Evolutionary conservation across 2,797 vertebrate genomes (phyloP), one percentile per base, ranked within the genome.

Genomic region (Pangasius mekongensis): DNA sequence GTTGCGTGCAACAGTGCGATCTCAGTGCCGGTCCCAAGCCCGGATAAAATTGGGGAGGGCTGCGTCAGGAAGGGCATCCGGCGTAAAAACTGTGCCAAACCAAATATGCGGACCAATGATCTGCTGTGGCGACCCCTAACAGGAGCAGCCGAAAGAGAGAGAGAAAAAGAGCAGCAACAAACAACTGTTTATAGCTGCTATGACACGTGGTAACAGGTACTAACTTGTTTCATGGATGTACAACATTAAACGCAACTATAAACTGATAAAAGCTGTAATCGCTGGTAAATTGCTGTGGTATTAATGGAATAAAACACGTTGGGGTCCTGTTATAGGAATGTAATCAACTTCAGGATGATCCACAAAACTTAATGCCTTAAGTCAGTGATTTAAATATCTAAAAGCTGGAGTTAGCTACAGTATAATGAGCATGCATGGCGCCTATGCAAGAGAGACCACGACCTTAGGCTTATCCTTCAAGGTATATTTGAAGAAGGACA

Each of bases 371-470:
- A 54, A 54, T 3, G 52, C 52, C 14, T 54, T 3, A 16, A 54
- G 52, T 54, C 54, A 56, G 16, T 54, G 52, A 54, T 66, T 66
- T 30, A n/a, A 66, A 14, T 30, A 67, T 33, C n/a, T 33, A 67
- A 67, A 67, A 67, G 11, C n/a, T 67, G 66, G 66, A 33, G 30
- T 67, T 64, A n/a, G 62, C 9, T 30, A 30, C 30, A 77, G 20
- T 77, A 52, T 52, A 77, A 77, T 27, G 54, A 8, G 24, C n/a
- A 56, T 76, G 60, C 82, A 86, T 87, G 56, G 24, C 5, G 58
- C 16, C 94, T 93, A 96, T 87, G 92, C 94, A 1, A 95, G 93
- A 62, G 78, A 91, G 33, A 95, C 94, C 22, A 39, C 24, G 30
- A 5, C 54, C 87, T 95, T 94, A 54, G 94, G 92, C 69, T 92